These are phyloP conservation scores for Centropyge bicolor DNA, from an alignment of 2,797 vertebrate species.

Conservation along the genomic window DNA sequence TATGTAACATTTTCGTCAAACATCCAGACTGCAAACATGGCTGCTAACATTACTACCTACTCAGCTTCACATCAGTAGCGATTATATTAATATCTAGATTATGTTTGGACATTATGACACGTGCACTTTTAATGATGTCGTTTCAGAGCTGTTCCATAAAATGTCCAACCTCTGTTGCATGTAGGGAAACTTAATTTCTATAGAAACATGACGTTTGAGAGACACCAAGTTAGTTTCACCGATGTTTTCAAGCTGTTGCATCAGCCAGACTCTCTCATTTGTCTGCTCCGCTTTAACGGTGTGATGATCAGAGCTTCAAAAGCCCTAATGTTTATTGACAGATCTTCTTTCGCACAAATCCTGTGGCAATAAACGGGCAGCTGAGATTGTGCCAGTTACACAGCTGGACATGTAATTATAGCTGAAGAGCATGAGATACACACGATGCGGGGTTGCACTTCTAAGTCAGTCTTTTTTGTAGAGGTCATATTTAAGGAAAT, in stretches of 20 bases:
- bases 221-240: constrained; percentile 41
- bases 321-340: constrained; percentile 70
- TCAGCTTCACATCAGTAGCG: not conserved
- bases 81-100: not conserved
- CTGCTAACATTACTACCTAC: not conserved
- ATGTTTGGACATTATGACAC: not conserved
- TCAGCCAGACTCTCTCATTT: constrained; percentile 76
- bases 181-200: constrained; percentile 53
- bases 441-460: not conserved
- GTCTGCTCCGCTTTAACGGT: constrained; percentile 67
- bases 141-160: constrained; percentile 25
- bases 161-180: constrained; percentile 27
- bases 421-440: constrained; percentile 16
- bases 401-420: constrained; percentile 46
- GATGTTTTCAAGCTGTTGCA: constrained; percentile 79
- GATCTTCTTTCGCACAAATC: constrained; percentile 53
- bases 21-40: not conserved
- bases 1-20: not conserved
- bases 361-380: constrained; percentile 56
- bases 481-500: not conserved
- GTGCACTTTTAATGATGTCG: not conserved
- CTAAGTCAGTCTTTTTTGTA: not conserved
- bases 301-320: constrained; percentile 73
- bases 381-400: constrained; percentile 38
- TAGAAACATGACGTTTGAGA: constrained; percentile 62